Percentiles rank a stretch among this genome's conserved stretches.
Evolutionary conservation across 2,113 vertebrate species (phyloP).

Genomic region (Pseudopodoces humilis): DNA sequence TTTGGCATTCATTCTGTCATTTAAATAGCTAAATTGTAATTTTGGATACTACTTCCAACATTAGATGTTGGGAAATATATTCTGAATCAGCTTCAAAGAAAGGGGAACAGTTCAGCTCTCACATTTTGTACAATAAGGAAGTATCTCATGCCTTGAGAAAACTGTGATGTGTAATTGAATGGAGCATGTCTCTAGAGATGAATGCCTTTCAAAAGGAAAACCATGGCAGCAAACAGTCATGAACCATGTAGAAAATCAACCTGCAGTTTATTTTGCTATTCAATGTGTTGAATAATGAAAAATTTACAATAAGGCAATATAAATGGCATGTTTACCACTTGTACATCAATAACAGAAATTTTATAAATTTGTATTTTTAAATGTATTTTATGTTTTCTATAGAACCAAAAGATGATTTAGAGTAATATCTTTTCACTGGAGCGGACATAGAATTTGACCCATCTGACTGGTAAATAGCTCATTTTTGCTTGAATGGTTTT

Average conservation of each 20-base stretch:
- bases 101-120: not conserved
- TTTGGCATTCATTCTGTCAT: not conserved
- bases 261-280: not conserved
- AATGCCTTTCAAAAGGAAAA: not conserved
- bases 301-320: not conserved
- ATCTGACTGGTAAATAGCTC: not conserved
- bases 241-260: not conserved
- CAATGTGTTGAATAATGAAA: not conserved
- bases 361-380: not conserved
- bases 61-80: not conserved
- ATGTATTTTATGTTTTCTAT: not conserved
- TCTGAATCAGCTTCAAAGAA: not conserved
- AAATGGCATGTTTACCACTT: not conserved
- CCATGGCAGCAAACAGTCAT: not conserved
- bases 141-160: not conserved
- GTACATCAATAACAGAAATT: rapidly evolving
- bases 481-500: not conserved
- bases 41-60: not conserved
- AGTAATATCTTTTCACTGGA: not conserved
- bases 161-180: not conserved
- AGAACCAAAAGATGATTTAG: not conserved
- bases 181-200: not conserved
- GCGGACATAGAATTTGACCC: not conserved
- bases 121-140: not conserved
- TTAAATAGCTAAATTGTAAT: not conserved